Evolutionary conservation across 2,888 invertebrate species (phyloP).

Genomic region (Horisme vitalbata): DNA sequence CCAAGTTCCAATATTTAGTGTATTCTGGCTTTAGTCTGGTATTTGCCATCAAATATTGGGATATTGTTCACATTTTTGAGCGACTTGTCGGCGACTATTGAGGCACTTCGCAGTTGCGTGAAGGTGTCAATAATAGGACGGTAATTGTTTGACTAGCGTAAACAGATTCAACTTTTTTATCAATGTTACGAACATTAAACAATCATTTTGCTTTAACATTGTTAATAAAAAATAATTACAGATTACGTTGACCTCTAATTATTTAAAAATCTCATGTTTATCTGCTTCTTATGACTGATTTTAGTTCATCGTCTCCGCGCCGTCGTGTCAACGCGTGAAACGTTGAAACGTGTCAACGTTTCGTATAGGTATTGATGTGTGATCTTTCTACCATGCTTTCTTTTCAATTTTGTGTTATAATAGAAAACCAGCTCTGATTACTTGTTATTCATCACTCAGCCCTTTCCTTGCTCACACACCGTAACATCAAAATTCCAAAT

Average conservation of each 20-base stretch:
- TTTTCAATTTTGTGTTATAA: not conserved
- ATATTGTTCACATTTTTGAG: constrained; percentile 65
- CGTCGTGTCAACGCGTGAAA: too few relatives aligned
- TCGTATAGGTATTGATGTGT: too few relatives aligned
- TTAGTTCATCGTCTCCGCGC: too few relatives aligned
- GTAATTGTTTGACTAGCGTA: constrained; percentile 37
- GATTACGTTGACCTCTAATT: too few relatives aligned
- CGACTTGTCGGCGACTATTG: constrained; percentile 56
- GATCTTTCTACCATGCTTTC: too few relatives aligned
- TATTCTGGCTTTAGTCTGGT: constrained; percentile 72
- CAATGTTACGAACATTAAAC: not conserved
- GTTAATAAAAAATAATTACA: too few relatives aligned
- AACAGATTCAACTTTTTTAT: constrained; percentile 16
- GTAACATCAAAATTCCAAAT: constrained; percentile 36
- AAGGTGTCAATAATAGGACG: constrained; percentile 58
- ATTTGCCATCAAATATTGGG: constrained; percentile 77
- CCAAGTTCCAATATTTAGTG: constrained; percentile 74
- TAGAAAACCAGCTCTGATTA: constrained; percentile 19
- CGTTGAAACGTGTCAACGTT: too few relatives aligned
- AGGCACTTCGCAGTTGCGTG: constrained; percentile 64
- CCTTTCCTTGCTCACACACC: constrained; percentile 21
- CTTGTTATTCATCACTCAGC: constrained; percentile 25
- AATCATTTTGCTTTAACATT: too few relatives aligned
- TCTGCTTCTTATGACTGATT: too few relatives aligned
- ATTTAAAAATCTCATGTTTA: too few relatives aligned